These are phyloP conservation scores for Aphyosemion australe DNA, from an alignment of 2,113 vertebrate species.

Conservation along the genomic window DNA sequence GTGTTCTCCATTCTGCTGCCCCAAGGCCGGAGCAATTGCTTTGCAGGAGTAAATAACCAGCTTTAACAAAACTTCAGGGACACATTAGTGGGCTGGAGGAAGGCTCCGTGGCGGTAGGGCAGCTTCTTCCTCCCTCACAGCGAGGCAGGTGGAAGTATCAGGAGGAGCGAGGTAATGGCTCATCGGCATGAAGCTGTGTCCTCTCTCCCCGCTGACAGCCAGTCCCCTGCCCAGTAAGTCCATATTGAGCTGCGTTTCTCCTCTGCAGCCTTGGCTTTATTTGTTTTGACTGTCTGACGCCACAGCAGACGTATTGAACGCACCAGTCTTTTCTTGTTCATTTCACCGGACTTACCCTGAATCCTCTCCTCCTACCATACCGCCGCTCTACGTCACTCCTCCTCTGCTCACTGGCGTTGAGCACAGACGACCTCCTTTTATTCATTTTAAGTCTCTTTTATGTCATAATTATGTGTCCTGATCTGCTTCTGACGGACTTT, in stretches of 20 bases:
- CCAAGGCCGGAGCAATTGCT: constrained; percentile 70
- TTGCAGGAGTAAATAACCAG: constrained; percentile 83
- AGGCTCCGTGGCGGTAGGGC: constrained; percentile 54
- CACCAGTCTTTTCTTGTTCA: constrained; percentile 71
- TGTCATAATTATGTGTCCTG: no score
- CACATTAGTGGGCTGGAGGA: constrained; percentile 75
- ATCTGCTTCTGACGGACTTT: no score
- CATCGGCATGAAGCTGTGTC: constrained; percentile 70
- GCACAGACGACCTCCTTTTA: neutral
- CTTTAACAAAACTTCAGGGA: constrained; percentile 85
- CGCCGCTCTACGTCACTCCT: constrained; percentile 43
- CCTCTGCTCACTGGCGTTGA: constrained; percentile 59
- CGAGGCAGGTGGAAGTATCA: constrained; percentile 54
- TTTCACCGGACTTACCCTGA: constrained; percentile 69
- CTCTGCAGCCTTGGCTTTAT: constrained; percentile 67
- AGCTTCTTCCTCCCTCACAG: constrained; percentile 51
- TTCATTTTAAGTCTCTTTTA: no score
- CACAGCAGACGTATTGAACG: constrained; percentile 73
- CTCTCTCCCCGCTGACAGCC: constrained; percentile 69
- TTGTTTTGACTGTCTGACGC: constrained; percentile 78
- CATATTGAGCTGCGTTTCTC: constrained; percentile 74
- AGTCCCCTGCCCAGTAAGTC: constrained; percentile 63
- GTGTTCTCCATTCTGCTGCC: constrained; percentile 52
- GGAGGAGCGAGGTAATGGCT: constrained; percentile 68
- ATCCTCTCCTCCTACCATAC: constrained; percentile 37